Evolutionary conservation across 2,888 invertebrate species (phyloP).

Genomic region (Drosophila nigricruria): DNA sequence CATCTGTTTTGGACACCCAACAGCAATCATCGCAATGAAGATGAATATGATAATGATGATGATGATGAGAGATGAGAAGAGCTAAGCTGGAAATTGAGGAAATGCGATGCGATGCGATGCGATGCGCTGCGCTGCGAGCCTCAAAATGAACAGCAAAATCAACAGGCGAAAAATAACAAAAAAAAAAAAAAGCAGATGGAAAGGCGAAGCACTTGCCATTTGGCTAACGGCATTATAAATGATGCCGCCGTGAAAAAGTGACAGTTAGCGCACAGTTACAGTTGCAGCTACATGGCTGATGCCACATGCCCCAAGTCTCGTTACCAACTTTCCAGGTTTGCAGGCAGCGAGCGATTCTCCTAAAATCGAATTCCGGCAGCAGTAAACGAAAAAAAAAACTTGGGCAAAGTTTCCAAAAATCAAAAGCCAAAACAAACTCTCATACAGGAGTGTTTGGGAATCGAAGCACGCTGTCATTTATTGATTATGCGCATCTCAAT

Average conservation of each 20-base stretch:
- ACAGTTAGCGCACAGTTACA: slow-evolving; percentile 53
- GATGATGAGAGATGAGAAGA: slow-evolving; percentile 53
- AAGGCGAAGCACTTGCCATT: slow-evolving; percentile 54
- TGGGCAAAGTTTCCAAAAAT: slow-evolving; percentile 1
- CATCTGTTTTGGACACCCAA: slow-evolving; percentile 43
- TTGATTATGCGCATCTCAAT: slow-evolving; percentile 67
- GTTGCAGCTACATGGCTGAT: slow-evolving; percentile 10
- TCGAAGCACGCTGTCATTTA: slow-evolving; percentile 55
- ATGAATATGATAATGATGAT: slow-evolving; percentile 5
- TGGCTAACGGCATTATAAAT: slow-evolving; percentile 79
- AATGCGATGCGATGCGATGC: slow-evolving; percentile 46
- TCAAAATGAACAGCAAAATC: slow-evolving; percentile 51
- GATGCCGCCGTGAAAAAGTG: slow-evolving; percentile 71
- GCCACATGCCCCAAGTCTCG: slow-evolving; percentile 6
- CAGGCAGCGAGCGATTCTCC: slow-evolving; percentile 14
- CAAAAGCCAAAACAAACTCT: not conserved
- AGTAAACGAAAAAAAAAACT: not conserved
- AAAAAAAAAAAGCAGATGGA: slow-evolving; percentile 19
- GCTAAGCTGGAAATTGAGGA: slow-evolving; percentile 70
- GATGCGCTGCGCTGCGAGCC: slow-evolving; percentile 40
- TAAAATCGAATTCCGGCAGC: slow-evolving; percentile 14
- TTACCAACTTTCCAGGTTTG: slow-evolving; percentile 13
- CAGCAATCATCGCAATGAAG: slow-evolving; percentile 17
- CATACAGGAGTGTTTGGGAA: slow-evolving; percentile 36
- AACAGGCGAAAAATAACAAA: slow-evolving; percentile 38